These are phyloP conservation scores for Melanotaenia maccullochi DNA, from an alignment of 2,797 vertebrate species.

Conservation along the genomic window DNA sequence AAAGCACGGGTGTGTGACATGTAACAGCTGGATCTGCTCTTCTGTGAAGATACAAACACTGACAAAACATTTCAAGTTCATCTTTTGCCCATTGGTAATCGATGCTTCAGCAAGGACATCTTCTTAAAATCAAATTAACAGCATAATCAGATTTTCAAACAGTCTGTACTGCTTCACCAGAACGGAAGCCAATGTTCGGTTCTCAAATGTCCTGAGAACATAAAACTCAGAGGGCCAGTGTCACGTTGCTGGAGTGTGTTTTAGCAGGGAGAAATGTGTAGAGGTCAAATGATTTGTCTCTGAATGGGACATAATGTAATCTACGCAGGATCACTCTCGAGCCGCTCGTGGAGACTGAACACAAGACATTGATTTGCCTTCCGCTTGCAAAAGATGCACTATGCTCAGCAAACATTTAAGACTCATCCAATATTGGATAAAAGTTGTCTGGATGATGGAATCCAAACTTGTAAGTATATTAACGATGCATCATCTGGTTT, in stretches of 20 bases:
- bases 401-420: slow-evolving; percentile 60
- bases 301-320: slow-evolving; percentile 45
- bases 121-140: slow-evolving; percentile 41
- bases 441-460: slow-evolving; percentile 53
- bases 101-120: slow-evolving; percentile 45
- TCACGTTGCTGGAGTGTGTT: slow-evolving; percentile 35
- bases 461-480: slow-evolving; percentile 54
- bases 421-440: slow-evolving; percentile 51
- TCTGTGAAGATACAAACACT: slow-evolving; percentile 27
- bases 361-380: slow-evolving; percentile 70
- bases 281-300: slow-evolving; percentile 36
- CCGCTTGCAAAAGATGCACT: slow-evolving; percentile 66
- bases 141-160: slow-evolving; percentile 19
- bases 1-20: slow-evolving; percentile 32
- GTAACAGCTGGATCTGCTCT: slow-evolving; percentile 25
- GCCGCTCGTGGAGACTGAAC: slow-evolving; percentile 40
- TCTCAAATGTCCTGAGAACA: slow-evolving; percentile 32
- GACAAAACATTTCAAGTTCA: slow-evolving; percentile 47
- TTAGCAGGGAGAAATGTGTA: slow-evolving; percentile 27
- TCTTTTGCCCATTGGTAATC: slow-evolving; percentile 35
- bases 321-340: slow-evolving; percentile 26
- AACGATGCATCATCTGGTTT: slow-evolving; percentile 63
- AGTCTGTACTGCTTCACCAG: slow-evolving; percentile 32
- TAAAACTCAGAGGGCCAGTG: slow-evolving; percentile 21
- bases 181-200: slow-evolving; percentile 40